A percentile compares a stretch with the other conserved stretches of the same genome.
These are phyloP conservation scores for Anthrax anthrax DNA, from an alignment of 2,888 invertebrate species.

Conservation along the genomic window DNA sequence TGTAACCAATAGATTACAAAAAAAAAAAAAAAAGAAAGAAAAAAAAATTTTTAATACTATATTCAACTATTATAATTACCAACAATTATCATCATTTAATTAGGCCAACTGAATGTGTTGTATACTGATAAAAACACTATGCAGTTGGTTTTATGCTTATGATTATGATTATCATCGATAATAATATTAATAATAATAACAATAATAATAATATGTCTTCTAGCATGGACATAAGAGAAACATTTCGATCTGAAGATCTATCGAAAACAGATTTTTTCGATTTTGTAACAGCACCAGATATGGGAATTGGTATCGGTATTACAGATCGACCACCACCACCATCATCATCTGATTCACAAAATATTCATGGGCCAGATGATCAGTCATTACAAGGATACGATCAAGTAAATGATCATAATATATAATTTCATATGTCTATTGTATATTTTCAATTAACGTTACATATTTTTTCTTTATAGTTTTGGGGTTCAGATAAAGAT, in stretches of 20 bases:
- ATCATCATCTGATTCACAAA: slow-evolving; percentile 9
- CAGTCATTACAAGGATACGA: slow-evolving; percentile 33
- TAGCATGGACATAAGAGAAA: slow-evolving; percentile 72
- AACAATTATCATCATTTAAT: neutral
- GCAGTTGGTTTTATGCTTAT: slow-evolving; percentile 3
- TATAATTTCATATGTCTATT: no score
- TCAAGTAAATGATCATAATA: slow-evolving; percentile 21
- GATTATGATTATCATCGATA: slow-evolving; percentile 33
- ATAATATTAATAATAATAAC: no score
- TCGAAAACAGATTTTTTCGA: slow-evolving; percentile 81
- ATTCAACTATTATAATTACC: neutral
- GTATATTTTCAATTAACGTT: no score
- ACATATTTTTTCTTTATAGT: slow-evolving; percentile 18
- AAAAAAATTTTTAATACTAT: slow-evolving; percentile 7
- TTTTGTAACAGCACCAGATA: slow-evolving; percentile 69
- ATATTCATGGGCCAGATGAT: slow-evolving; percentile 21
- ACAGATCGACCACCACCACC: slow-evolving; percentile 18
- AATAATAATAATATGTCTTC: slow-evolving; percentile 27
- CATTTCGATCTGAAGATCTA: slow-evolving; percentile 63
- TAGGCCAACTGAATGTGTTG: slow-evolving; percentile 1
- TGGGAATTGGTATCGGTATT: slow-evolving; percentile 35
- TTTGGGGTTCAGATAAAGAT: slow-evolving; percentile 42
- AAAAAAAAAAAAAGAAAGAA: no score
- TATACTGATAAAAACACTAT: neutral
- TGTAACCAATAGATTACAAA: no score